Conservation (phyloP, 2,797 vertebrate species). For the Sorex maritimensis region DNA sequence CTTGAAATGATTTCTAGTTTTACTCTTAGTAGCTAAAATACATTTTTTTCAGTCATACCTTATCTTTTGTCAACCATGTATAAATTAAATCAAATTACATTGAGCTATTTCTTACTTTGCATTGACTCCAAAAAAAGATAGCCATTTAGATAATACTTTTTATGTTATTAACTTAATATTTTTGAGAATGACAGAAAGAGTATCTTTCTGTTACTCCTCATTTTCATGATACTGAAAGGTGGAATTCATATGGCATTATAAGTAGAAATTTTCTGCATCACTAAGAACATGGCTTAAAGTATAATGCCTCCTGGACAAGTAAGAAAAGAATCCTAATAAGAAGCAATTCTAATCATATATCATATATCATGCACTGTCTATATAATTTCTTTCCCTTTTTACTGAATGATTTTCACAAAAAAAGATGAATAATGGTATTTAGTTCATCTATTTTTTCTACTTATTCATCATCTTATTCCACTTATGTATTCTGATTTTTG, state of each 20-base stretch:
- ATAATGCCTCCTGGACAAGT: slow-evolving; percentile 71
- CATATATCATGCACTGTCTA: slow-evolving; percentile 59
- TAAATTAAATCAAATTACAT: slow-evolving; percentile 80
- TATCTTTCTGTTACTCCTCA: slow-evolving; percentile 49
- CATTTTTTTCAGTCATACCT: slow-evolving; percentile 71
- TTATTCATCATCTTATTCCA: slow-evolving; percentile 64
- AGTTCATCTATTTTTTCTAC: slow-evolving; percentile 53
- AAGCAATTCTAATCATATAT: slow-evolving; percentile 65
- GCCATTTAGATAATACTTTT: slow-evolving; percentile 76
- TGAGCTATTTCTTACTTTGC: slow-evolving; percentile 77
- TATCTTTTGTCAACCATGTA: slow-evolving; percentile 80
- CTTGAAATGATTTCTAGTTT: slow-evolving; percentile 84
- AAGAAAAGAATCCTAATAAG: slow-evolving; percentile 76
- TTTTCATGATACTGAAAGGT: slow-evolving; percentile 79
- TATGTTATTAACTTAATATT: slow-evolving; percentile 75
- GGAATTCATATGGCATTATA: slow-evolving; percentile 64
- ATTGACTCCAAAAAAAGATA: slow-evolving; percentile 71
- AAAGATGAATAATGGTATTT: slow-evolving; percentile 4
- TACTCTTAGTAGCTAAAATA: slow-evolving; percentile 73
- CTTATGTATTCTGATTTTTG: slow-evolving; percentile 48
- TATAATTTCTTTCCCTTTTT: slow-evolving; percentile 50
- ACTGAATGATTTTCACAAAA: slow-evolving; percentile 62
- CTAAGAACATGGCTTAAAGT: slow-evolving; percentile 70
- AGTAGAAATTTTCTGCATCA: slow-evolving; percentile 78
- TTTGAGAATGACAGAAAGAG: slow-evolving; percentile 78